A percentile compares a stretch with the other conserved stretches of the same genome.
Conservation (phyloP, 2,888 invertebrate species). For the Eupithecia subumbrata region DNA sequence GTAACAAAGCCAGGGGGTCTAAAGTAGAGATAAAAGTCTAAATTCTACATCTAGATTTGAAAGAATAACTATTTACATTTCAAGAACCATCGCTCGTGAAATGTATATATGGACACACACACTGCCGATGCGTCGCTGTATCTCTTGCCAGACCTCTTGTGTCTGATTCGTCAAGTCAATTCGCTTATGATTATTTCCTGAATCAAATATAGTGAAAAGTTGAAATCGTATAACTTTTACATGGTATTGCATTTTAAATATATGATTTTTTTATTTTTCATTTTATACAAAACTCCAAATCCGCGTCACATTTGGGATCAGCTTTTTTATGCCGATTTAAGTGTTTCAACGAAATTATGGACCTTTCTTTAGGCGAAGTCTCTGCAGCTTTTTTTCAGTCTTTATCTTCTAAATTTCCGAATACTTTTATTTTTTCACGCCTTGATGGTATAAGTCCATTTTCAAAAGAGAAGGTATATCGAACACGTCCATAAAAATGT, state of each 20-base stretch:
- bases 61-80: no score
- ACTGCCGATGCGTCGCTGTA: neutral
- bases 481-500: constrained; percentile 18
- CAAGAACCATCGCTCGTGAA: no score
- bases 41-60: neutral
- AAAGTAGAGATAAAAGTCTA: neutral
- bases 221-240: constrained; percentile 1
- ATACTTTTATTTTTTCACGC: constrained; percentile 51
- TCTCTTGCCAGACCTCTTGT: neutral
- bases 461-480: constrained; percentile 11
- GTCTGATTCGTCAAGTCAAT: neutral
- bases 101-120: neutral
- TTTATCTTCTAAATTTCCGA: constrained; percentile 77
- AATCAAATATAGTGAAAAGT: constrained; percentile 9
- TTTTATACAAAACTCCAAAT: constrained; percentile 40
- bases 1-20: neutral
- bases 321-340: constrained; percentile 18
- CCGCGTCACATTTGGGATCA: constrained; percentile 16
- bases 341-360: constrained; percentile 32
- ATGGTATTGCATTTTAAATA: constrained; percentile 10
- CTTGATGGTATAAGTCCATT: constrained; percentile 62
- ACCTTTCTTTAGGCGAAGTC: constrained; percentile 52
- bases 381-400: constrained; percentile 79
- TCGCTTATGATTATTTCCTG: constrained; percentile 13
- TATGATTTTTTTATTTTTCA: constrained; percentile 23